Evolutionary conservation across 2,797 vertebrate species (phyloP).

Genomic region (Harpagifer antarcticus): DNA sequence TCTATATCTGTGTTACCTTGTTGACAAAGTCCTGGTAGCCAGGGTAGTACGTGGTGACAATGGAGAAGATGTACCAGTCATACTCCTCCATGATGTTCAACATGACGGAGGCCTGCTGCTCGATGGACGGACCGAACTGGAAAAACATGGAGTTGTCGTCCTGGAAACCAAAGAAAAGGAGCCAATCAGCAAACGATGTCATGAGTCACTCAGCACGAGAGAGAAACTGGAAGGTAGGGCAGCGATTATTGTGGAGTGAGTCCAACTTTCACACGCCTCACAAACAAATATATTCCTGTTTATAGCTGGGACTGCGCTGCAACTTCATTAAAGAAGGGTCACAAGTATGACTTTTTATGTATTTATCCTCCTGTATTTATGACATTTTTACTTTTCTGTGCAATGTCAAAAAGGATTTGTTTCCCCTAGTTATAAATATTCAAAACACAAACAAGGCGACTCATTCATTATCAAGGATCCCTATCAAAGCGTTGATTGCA

Average conservation of each 20-base stretch:
- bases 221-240: constrained; percentile 49
- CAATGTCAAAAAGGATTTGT: constrained; percentile 11
- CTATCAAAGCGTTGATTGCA: constrained; percentile 6
- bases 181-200: constrained; percentile 73
- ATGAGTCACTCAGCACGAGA: constrained; percentile 64
- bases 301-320: constrained; percentile 14
- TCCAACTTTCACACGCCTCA: constrained; percentile 42
- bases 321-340: constrained; percentile 3
- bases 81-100: constrained; percentile 99
- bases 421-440: constrained; percentile 29
- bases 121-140: constrained; percentile 98
- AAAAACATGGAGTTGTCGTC: constrained; percentile 99
- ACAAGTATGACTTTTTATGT: neutral
- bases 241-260: constrained; percentile 51
- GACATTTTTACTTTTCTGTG: constrained; percentile 12
- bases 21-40: constrained; percentile 99
- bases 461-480: constrained; percentile 36
- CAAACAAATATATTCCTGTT: constrained; percentile 46
- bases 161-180: constrained; percentile 82
- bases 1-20: constrained; percentile 84
- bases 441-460: constrained; percentile 32
- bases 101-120: constrained; percentile 98
- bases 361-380: neutral
- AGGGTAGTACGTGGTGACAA: constrained; percentile 98
- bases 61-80: constrained; percentile 99